Conservation (phyloP, 2,888 invertebrate species). For the Lepidocyrtinus sp. region DNA sequence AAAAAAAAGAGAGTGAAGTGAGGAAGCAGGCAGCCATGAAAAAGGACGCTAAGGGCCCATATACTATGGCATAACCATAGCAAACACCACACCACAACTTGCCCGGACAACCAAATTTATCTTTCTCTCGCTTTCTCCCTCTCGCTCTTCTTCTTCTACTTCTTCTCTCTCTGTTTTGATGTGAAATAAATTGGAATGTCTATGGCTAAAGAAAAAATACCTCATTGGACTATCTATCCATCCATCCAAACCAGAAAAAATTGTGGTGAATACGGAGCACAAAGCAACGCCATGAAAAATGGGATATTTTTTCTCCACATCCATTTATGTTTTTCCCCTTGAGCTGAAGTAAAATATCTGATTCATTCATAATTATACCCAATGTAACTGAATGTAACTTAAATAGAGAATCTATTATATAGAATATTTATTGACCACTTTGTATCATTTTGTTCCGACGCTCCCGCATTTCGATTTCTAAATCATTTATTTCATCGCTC, state of each 20-base stretch:
- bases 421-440: slow-evolving; percentile 14
- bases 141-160: slow-evolving; percentile 12
- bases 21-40: slow-evolving; percentile 34
- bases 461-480: too few relatives aligned
- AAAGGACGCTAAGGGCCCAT: slow-evolving; percentile 31
- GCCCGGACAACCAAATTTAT: slow-evolving; percentile 60
- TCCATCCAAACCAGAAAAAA: slow-evolving; percentile 5
- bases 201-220: slow-evolving; percentile 59
- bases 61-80: slow-evolving; percentile 24
- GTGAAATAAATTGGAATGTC: slow-evolving; percentile 70
- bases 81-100: slow-evolving; percentile 39
- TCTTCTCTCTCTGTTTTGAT: slow-evolving; percentile 62
- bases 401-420: background rate
- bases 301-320: background rate
- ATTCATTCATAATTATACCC: slow-evolving; percentile 5
- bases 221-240: slow-evolving; percentile 26
- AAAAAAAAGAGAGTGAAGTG: slow-evolving; percentile 27
- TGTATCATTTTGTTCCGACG: background rate
- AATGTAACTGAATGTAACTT: background rate
- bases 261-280: slow-evolving; percentile 10
- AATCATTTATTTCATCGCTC: too few relatives aligned
- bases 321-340: slow-evolving; percentile 28
- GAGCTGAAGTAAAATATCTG: background rate
- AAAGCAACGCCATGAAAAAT: slow-evolving; percentile 10
- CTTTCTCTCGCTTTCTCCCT: slow-evolving; percentile 38